Evolutionary conservation across 2,113 vertebrate genomes (phyloP), one percentile per base, ranked within the genome.

Genomic region (Salvator merianae): DNA sequence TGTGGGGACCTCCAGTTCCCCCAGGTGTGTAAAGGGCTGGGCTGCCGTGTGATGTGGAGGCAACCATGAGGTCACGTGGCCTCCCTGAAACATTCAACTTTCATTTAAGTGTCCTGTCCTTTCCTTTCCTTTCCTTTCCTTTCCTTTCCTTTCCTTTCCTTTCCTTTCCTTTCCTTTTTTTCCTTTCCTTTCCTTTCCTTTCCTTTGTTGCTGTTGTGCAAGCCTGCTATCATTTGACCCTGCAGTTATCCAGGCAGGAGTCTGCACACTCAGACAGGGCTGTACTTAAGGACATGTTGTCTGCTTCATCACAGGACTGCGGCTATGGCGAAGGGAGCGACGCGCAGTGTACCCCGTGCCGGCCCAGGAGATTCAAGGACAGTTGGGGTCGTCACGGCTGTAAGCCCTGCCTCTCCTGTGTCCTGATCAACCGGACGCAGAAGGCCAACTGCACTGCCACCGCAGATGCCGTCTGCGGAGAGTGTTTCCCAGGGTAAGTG

Each of bases 401-500:
- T 90, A 95, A 95, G 68, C 93, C 93, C 80, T 98, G 97, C 78
- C 95, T 96, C 70, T 97, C 95, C 40, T 97, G 97, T 20, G 26
- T 90, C 40, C 94, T 95, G 68, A 95, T 98, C 86, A 97, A 97
- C 88, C 94, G 96, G 71, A 10, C 95, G 12, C 95, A 97, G 89
- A 95, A 94, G 32, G 91, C 88, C 82, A 96, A 94, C 81, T 97
- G 97, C 90, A 96, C 95, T 0, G 87, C 94, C 0, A 94, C 90
- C 1, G 88, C 94, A 34, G 96, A 97, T 0, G 93, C 96, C 0
- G 86, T 94, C 14, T 98, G 97, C 2, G 97, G 97, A 71, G 95
- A 96, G 59, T 98, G 97, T 86, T 93, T 97, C 77, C 95, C 96
- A 0, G 96, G 96, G 97, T 97, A 81, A 93, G 93, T 40, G 0